phyloP scores from a whole-genome alignment of 2,113 vertebrate species.

The Glareola pratincola region DNA sequence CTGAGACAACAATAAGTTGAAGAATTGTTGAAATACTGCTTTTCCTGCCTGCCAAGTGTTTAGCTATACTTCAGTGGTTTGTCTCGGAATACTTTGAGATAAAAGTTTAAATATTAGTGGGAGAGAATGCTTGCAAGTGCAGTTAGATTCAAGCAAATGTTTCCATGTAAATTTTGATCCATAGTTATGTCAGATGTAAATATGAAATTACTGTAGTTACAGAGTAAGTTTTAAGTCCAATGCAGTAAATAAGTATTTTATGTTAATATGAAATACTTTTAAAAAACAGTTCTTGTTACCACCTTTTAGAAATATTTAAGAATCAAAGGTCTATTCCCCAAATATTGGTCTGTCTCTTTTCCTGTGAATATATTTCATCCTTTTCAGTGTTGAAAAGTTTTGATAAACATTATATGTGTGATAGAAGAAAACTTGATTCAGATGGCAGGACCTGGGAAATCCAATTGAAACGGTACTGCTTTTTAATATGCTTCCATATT shows the following conservation, averaged over 20 bases:
- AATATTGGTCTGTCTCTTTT: neutral
- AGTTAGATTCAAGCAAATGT: neutral
- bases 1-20: conserved; percentile 27
- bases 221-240: neutral
- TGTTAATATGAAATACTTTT: neutral
- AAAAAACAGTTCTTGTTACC: neutral
- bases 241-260: neutral
- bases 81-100: neutral
- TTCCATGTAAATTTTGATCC: neutral
- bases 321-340: neutral
- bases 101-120: neutral
- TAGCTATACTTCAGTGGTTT: neutral
- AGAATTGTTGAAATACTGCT: conserved; percentile 6
- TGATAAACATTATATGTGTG: neutral
- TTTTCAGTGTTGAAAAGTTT: neutral
- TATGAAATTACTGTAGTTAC: neutral
- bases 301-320: neutral
- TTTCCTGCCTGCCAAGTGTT: neutral
- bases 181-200: neutral
- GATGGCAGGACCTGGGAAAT: neutral
- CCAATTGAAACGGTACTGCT: neutral
- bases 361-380: neutral
- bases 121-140: neutral
- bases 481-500: neutral
- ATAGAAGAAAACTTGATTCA: neutral